phyloP scores from a whole-genome alignment of 2,888 invertebrate genomes.

The Pyrochroa serraticornis region DNA sequence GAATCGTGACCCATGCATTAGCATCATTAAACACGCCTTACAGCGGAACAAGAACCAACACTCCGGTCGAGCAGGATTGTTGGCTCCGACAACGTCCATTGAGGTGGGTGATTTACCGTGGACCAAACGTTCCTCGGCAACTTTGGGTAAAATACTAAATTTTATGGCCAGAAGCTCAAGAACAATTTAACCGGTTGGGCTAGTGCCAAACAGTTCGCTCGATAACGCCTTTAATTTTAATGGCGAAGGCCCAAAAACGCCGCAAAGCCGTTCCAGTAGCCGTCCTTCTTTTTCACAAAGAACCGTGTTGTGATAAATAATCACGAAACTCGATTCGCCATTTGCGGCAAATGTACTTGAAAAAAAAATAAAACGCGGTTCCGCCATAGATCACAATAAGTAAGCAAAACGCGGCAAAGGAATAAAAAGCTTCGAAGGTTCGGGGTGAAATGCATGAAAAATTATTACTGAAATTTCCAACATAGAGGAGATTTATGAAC shows the following conservation, averaged over 20 bases:
- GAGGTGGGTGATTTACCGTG: neutral
- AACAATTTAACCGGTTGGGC: no score
- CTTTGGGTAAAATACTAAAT: neutral
- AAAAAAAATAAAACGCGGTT: neutral
- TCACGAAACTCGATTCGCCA: neutral
- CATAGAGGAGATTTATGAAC: conserved; percentile 39
- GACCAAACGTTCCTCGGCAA: neutral
- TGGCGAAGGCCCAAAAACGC: no score
- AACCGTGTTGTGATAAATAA: no score
- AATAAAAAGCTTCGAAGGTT: conserved; percentile 5
- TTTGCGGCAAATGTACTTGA: neutral
- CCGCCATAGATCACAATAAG: conserved; percentile 11
- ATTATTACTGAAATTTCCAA: conserved; percentile 43
- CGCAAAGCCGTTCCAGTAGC: no score
- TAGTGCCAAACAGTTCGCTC: no score
- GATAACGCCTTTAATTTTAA: no score
- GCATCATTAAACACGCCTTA: conserved; percentile 22
- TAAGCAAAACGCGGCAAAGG: conserved; percentile 7
- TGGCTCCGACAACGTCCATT: conserved; percentile 1
- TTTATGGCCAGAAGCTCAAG: no score
- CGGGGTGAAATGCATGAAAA: conserved; percentile 40
- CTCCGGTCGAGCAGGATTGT: conserved; percentile 5
- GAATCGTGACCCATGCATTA: conserved; percentile 24
- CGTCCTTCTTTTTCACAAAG: no score
- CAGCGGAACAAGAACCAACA: conserved; percentile 18